These are phyloP conservation scores for Diceros bicornis DNA, from an alignment of 2,797 vertebrate species.

Conservation along the genomic window DNA sequence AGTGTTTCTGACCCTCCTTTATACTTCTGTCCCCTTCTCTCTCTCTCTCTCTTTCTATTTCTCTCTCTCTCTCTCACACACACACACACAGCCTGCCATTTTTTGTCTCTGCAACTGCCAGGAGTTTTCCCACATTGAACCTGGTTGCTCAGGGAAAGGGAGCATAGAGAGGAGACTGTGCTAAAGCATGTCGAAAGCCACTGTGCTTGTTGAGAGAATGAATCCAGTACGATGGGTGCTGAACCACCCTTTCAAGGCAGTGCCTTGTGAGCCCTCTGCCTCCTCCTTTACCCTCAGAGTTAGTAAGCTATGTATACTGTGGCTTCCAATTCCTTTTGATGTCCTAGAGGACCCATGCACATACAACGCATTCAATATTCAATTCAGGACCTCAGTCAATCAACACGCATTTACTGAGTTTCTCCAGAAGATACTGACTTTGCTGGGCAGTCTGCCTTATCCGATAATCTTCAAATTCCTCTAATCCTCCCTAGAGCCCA, in stretches of 20 bases:
- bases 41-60: too few relatives aligned
- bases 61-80: neutral
- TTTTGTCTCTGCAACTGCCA: neutral
- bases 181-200: neutral
- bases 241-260: neutral
- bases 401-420: neutral
- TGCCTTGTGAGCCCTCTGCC: neutral
- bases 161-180: neutral
- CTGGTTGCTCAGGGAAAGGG: neutral
- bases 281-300: neutral
- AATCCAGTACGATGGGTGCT: neutral
- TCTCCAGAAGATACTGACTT: neutral
- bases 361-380: neutral
- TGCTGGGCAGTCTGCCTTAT: neutral
- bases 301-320: neutral
- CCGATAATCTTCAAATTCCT: neutral
- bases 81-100: accelerated
- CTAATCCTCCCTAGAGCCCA: neutral
- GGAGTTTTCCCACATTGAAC: neutral
- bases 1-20: neutral
- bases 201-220: neutral
- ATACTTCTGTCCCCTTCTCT: neutral
- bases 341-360: neutral
- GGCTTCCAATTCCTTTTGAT: neutral
- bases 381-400: neutral